phyloP scores from a whole-genome alignment of 2,888 invertebrate genomes.

The Sylvicola fuscatus region DNA sequence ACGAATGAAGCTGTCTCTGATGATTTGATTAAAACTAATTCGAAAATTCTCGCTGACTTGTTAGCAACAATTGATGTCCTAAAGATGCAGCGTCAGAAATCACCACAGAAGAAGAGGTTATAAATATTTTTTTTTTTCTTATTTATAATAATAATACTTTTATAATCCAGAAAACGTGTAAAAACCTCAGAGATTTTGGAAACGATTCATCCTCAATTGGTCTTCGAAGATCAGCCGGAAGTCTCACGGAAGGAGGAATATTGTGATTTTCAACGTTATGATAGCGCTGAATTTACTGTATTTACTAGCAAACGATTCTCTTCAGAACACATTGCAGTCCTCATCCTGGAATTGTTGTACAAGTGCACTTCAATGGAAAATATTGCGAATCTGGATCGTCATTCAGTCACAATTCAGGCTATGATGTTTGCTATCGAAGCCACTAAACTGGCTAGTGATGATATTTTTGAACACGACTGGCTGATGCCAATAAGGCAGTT shows the following conservation, averaged over 20 bases:
- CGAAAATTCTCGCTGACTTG: background rate
- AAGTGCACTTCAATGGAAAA: conserved; percentile 18
- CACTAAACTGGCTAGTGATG: conserved; percentile 13
- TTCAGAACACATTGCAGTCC: conserved; percentile 19
- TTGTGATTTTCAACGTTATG: too few species aligned
- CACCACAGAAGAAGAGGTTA: conserved; percentile 1
- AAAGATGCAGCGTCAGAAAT: background rate
- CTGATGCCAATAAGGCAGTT: conserved; percentile 12
- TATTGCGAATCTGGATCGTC: conserved; percentile 12
- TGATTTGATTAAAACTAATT: background rate
- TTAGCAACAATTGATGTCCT: background rate
- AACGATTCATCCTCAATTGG: too few species aligned
- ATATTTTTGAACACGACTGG: conserved; percentile 17
- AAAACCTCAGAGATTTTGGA: too few species aligned
- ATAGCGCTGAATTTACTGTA: too few species aligned
- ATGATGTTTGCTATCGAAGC: conserved; percentile 20
- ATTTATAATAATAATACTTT: background rate
- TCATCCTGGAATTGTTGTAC: conserved; percentile 17
- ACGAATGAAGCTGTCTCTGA: background rate
- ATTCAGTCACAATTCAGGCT: conserved; percentile 16
- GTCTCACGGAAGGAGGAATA: too few species aligned
- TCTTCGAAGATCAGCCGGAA: too few species aligned
- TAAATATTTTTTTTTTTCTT: too few species aligned
- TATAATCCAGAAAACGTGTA: too few species aligned
- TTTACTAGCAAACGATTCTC: conserved; percentile 4